phyloP scores from a whole-genome alignment of 2,888 invertebrate genomes.

The Gasteruption jaculator region DNA sequence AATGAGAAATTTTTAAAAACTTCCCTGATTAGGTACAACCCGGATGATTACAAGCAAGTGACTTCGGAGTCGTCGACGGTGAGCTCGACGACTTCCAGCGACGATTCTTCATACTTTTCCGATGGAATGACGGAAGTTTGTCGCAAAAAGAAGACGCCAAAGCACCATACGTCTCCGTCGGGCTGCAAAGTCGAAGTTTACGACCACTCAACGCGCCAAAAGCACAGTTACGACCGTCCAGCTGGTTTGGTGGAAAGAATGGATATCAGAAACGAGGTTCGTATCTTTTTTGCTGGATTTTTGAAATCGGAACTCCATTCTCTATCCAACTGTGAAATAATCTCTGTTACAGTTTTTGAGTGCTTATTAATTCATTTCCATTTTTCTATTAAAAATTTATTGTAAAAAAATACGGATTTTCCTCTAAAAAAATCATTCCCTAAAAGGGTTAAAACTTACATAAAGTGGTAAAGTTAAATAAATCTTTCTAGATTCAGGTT shows the following conservation, averaged over 20 bases:
- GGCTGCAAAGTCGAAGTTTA: constrained; percentile 39
- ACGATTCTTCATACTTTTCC: constrained; percentile 46
- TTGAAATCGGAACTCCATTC: not conserved
- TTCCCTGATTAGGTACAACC: constrained; percentile 45
- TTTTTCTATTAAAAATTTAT: constrained; percentile 4
- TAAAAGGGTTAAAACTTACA: not conserved
- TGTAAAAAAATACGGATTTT: no score
- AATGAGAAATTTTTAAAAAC: no score
- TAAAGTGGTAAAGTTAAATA: not conserved
- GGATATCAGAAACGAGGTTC: constrained; percentile 35
- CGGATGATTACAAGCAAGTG: constrained; percentile 38
- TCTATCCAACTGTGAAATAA: constrained; percentile 1
- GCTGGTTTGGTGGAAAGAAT: constrained; percentile 39
- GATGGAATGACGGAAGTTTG: constrained; percentile 29
- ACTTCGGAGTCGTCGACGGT: constrained; percentile 31
- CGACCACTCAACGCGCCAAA: constrained; percentile 38
- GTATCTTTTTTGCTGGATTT: constrained; percentile 3
- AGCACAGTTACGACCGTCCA: constrained; percentile 35
- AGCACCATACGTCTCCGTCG: constrained; percentile 23
- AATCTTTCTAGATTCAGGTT: not conserved
- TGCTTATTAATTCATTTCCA: constrained; percentile 4
- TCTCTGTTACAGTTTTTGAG: not conserved
- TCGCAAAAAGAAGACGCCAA: constrained; percentile 23
- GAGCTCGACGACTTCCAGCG: constrained; percentile 36
- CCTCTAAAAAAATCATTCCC: not conserved